Conservation (phyloP, 2,888 invertebrate species). For the Eledona agricola region DNA sequence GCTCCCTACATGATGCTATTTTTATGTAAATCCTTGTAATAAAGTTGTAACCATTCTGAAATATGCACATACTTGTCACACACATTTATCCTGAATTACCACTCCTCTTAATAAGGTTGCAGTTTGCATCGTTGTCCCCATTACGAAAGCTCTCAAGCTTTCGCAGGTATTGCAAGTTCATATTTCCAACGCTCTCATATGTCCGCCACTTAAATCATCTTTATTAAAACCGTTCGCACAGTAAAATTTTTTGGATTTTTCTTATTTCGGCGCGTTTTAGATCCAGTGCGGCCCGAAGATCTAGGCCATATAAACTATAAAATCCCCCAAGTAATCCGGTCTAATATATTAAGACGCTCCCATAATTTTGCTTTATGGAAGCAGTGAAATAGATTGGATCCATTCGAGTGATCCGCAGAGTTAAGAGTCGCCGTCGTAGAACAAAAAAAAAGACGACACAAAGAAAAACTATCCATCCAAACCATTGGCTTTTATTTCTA, state of each 20-base stretch:
- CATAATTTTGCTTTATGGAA: constrained; percentile 59
- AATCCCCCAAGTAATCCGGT: constrained; percentile 56
- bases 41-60: too few relatives aligned
- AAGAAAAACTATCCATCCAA: constrained; percentile 56
- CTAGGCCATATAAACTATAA: constrained; percentile 44
- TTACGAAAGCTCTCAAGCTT: too few relatives aligned
- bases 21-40: too few relatives aligned
- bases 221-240: constrained; percentile 51
- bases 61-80: too few relatives aligned
- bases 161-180: constrained; percentile 29
- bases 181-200: constrained; percentile 21
- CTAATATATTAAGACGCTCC: constrained; percentile 58
- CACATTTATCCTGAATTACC: too few relatives aligned
- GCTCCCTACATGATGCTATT: too few relatives aligned
- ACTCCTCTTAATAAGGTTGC: too few relatives aligned
- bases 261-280: constrained; percentile 4
- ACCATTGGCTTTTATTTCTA: constrained; percentile 61
- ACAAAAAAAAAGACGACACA: constrained; percentile 54
- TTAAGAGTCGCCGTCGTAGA: constrained; percentile 53
- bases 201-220: constrained; percentile 49
- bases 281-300: constrained; percentile 3
- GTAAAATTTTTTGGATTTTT: constrained; percentile 15
- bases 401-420: constrained; percentile 58
- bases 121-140: too few relatives aligned
- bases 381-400: constrained; percentile 58